Percentiles rank a stretch among this genome's conserved stretches.
phyloP scores from a whole-genome alignment of 2,113 vertebrate genomes.

The Podocnemis expansa region DNA sequence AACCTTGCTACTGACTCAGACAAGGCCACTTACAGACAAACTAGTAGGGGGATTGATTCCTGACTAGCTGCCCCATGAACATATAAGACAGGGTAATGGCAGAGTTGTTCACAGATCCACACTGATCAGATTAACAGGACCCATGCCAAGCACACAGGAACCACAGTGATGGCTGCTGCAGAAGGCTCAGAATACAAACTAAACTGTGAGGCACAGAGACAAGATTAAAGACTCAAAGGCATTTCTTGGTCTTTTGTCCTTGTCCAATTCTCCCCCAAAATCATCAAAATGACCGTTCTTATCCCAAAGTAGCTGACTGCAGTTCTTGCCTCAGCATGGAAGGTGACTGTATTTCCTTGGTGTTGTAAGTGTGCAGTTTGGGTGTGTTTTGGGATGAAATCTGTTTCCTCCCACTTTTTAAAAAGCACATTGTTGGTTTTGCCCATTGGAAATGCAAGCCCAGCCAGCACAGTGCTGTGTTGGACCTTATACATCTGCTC shows the following conservation, averaged over 20 bases:
- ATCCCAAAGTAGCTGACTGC: conserved; percentile 59
- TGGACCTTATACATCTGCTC: conserved; percentile 71
- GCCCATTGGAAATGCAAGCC: conserved; percentile 63
- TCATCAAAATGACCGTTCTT: conserved; percentile 29
- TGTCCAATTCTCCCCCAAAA: conserved; percentile 40
- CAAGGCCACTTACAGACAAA: not conserved
- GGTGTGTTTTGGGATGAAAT: conserved; percentile 37
- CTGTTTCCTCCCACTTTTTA: conserved; percentile 20
- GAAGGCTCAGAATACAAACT: not conserved
- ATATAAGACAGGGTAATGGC: not conserved
- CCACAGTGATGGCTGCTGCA: not conserved
- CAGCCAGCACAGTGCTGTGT: conserved; percentile 56
- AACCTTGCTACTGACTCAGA: not conserved
- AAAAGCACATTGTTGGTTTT: conserved; percentile 72
- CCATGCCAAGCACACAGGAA: rapidly evolving
- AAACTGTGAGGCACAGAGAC: not conserved
- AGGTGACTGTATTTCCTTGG: conserved; percentile 34
- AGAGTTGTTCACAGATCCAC: not conserved
- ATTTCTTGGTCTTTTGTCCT: not conserved
- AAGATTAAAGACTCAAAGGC: not conserved
- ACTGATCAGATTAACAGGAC: rapidly evolving
- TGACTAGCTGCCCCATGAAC: rapidly evolving
- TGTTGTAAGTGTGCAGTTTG: conserved; percentile 27
- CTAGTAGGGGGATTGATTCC: not conserved
- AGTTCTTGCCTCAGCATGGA: not conserved